These are phyloP conservation scores for Drosophila melanogaster DNA, from an alignment of 1,140 invertebrate species.

Conservation along the genomic window DNA sequence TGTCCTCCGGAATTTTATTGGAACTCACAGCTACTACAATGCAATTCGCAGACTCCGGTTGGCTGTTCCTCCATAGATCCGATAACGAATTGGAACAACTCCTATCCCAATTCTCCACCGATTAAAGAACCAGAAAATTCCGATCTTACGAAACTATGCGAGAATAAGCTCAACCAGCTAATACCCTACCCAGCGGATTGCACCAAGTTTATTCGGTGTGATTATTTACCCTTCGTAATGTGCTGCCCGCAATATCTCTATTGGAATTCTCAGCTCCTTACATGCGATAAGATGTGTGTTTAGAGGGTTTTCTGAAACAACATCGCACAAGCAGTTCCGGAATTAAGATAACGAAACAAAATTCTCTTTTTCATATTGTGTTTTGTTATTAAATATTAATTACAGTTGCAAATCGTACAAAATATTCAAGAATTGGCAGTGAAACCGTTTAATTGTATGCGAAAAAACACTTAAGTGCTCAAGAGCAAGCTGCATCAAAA, in stretches of 20 bases:
- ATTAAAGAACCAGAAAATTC: background rate
- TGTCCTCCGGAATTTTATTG: slow-evolving; percentile 44
- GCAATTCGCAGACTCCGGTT: background rate
- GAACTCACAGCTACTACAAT: slow-evolving; percentile 34
- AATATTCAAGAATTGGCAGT: slow-evolving; percentile 55
- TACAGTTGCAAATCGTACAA: slow-evolving; percentile 58
- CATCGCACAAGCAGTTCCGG: too few relatives aligned
- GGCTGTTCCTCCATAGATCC: background rate
- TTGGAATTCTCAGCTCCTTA: slow-evolving; percentile 59
- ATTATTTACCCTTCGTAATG: slow-evolving; percentile 63
- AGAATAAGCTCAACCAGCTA: slow-evolving; percentile 12
- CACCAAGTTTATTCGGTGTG: slow-evolving; percentile 52
- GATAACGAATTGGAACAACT: background rate
- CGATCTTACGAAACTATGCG: slow-evolving; percentile 10
- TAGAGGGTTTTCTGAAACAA: slow-evolving; percentile 4
- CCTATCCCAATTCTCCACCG: background rate
- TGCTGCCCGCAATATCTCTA: slow-evolving; percentile 47
- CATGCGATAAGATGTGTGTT: slow-evolving; percentile 64
- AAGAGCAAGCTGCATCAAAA: slow-evolving; percentile 55
- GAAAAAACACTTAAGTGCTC: slow-evolving; percentile 65
- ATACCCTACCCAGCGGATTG: slow-evolving; percentile 60
- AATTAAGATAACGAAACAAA: background rate
- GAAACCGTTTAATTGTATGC: slow-evolving; percentile 58
- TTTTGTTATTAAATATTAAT: slow-evolving; percentile 77
- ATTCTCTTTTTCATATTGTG: slow-evolving; percentile 20